Evolutionary conservation across 92 coral and sea anemone species (phyloP).

Genomic region (Porites cylindrica): DNA sequence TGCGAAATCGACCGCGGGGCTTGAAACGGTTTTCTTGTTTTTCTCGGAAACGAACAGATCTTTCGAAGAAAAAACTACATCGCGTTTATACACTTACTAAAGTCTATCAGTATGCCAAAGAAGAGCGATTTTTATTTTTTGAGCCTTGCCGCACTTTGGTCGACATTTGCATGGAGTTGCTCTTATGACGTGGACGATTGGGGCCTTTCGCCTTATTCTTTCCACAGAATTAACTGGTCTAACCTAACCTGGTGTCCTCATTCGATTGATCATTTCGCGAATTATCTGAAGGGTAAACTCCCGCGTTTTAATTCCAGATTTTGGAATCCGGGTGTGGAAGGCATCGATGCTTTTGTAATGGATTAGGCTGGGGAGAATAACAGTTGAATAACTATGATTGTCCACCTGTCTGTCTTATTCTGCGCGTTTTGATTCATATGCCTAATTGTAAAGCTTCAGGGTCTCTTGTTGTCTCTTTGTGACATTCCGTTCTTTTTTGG

Average conservation of each 20-base stretch:
- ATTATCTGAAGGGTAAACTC: conserved; percentile 5
- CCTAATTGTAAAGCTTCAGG: conserved; percentile 61
- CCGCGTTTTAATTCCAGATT: background rate
- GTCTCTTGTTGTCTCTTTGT: too few species aligned
- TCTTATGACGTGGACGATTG: conserved; percentile 58
- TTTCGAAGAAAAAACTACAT: too few species aligned
- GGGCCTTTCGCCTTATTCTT: conserved; percentile 49
- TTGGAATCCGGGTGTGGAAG: background rate
- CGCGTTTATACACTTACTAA: too few species aligned
- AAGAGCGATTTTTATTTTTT: too few species aligned
- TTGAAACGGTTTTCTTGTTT: too few species aligned
- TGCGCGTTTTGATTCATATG: conserved; percentile 59
- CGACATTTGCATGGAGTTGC: too few species aligned
- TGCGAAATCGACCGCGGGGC: too few species aligned
- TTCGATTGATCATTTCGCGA: conserved; percentile 22
- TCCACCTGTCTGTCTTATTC: conserved; percentile 64
- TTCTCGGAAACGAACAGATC: too few species aligned
- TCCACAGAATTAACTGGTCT: conserved; percentile 34
- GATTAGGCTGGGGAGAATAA: conserved; percentile 44
- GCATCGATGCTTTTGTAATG: background rate
- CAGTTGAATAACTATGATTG: conserved; percentile 55
- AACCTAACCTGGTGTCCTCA: conserved; percentile 47
- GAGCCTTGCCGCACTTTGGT: too few species aligned
- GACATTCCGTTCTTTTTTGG: too few species aligned
- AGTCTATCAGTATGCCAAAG: too few species aligned